phyloP scores from a whole-genome alignment of 2,888 invertebrate genomes.

The Lucinisca nassula region DNA sequence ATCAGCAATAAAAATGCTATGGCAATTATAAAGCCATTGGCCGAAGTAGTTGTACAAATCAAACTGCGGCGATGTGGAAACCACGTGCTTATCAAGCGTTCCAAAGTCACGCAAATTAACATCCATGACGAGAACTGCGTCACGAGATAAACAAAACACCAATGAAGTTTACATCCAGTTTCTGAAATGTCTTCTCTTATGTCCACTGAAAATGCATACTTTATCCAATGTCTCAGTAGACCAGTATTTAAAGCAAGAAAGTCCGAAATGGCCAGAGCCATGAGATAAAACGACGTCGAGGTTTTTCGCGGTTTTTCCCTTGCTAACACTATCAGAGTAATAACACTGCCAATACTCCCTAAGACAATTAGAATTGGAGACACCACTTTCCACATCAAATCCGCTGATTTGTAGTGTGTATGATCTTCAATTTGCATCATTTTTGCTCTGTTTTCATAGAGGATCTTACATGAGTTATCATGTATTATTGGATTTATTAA shows the following conservation, averaged over 20 bases:
- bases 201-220: slow-evolving; percentile 45
- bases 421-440: slow-evolving; percentile 13
- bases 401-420: slow-evolving; percentile 3
- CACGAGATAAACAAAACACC: slow-evolving; percentile 55
- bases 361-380: slow-evolving; percentile 25
- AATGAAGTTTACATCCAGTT: slow-evolving; percentile 49
- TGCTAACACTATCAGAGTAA: slow-evolving; percentile 10
- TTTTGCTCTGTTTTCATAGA: not conserved
- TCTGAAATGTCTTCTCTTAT: slow-evolving; percentile 45
- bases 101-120: slow-evolving; percentile 59
- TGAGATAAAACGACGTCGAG: not conserved
- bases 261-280: slow-evolving; percentile 17
- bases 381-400: slow-evolving; percentile 20
- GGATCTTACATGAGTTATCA: too few species aligned
- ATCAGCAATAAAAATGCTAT: slow-evolving; percentile 21
- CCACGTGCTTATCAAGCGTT: slow-evolving; percentile 53
- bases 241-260: slow-evolving; percentile 23
- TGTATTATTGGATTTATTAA: too few species aligned
- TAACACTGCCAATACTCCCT: slow-evolving; percentile 9
- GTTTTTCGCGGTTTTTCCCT: not conserved
- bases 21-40: slow-evolving; percentile 25
- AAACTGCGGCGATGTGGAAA: slow-evolving; percentile 42
- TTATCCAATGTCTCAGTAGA: slow-evolving; percentile 34
- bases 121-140: slow-evolving; percentile 67
- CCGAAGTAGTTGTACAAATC: slow-evolving; percentile 23